Percentiles rank a stretch among this genome's conserved stretches.
phyloP scores from a whole-genome alignment of 2,888 invertebrate species.

The Agelastica alni region DNA sequence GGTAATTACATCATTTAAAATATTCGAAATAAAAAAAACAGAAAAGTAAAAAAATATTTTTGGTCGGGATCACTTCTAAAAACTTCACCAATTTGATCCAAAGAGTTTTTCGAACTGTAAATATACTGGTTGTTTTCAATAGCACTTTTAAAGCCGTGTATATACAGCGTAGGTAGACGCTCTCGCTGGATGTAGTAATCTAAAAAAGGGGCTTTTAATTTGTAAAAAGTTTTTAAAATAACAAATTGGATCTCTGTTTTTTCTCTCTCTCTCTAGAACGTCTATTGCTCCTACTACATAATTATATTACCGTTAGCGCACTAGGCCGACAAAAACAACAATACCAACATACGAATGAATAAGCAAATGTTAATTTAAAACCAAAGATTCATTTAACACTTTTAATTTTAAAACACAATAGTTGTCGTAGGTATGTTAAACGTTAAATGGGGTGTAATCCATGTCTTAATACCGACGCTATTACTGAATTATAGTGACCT shows the following conservation, averaged over 20 bases:
- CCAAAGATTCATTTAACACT: no score
- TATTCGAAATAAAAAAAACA: neutral
- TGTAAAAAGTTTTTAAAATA: neutral
- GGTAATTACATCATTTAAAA: slow-evolving; percentile 11
- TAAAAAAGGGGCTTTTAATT: neutral
- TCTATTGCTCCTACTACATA: no score
- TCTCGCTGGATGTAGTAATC: neutral
- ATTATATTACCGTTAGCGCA: no score
- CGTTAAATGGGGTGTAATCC: no score
- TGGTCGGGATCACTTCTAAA: neutral
- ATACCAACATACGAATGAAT: no score
- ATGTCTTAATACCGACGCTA: no score
- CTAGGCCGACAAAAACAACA: no score
- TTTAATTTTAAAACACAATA: no score
- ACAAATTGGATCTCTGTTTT: neutral
- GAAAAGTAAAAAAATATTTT: neutral
- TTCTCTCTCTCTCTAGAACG: no score
- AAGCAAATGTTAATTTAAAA: no score
- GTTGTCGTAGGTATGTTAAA: no score
- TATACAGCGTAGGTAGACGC: neutral
- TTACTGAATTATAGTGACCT: no score
- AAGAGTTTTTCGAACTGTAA: neutral
- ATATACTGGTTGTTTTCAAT: neutral
- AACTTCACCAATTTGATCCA: neutral
- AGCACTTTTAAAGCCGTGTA: neutral